Conservation (phyloP, 1,140 invertebrate species). For the Papilio xuthus region DNA sequence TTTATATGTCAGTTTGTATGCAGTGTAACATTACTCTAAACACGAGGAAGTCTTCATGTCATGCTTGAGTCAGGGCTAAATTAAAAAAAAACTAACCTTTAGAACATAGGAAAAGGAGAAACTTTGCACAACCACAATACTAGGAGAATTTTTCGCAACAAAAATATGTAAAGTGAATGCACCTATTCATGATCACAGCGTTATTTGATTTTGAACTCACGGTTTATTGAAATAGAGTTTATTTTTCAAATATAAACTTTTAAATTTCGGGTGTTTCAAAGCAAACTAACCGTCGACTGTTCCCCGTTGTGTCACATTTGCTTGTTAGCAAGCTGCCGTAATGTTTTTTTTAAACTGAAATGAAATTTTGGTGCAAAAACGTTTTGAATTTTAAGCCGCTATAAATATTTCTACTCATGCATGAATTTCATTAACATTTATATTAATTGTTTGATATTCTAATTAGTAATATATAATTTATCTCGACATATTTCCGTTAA, state of each 20-base stretch:
- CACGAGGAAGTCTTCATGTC: not conserved
- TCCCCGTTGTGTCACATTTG: slow-evolving; percentile 6
- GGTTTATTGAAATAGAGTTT: not conserved
- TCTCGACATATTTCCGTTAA: too few relatives aligned
- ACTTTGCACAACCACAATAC: slow-evolving; percentile 5
- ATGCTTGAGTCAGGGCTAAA: not conserved
- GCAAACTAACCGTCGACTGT: slow-evolving; percentile 12
- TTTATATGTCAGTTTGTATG: slow-evolving; percentile 2
- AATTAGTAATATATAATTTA: too few relatives aligned
- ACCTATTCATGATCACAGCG: slow-evolving; percentile 13
- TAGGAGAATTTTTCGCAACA: slow-evolving; percentile 16
- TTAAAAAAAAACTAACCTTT: slow-evolving; percentile 24
- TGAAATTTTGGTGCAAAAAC: not conserved
- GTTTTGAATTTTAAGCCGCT: not conserved
- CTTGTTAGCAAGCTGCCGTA: slow-evolving; percentile 8
- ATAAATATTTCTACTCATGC: not conserved
- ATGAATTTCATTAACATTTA: slow-evolving; percentile 7
- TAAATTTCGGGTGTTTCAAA: not conserved
- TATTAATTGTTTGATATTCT: not conserved
- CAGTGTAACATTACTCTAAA: slow-evolving; percentile 4
- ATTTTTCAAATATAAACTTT: not conserved
- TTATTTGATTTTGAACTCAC: slow-evolving; percentile 11
- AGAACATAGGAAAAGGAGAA: not conserved
- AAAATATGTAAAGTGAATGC: slow-evolving; percentile 32
- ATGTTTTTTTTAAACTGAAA: slow-evolving; percentile 10